Evolutionary conservation across 2,888 invertebrate species (phyloP), one percentile per base, ranked within the genome.

Genomic region (Spodoptera picta): DNA sequence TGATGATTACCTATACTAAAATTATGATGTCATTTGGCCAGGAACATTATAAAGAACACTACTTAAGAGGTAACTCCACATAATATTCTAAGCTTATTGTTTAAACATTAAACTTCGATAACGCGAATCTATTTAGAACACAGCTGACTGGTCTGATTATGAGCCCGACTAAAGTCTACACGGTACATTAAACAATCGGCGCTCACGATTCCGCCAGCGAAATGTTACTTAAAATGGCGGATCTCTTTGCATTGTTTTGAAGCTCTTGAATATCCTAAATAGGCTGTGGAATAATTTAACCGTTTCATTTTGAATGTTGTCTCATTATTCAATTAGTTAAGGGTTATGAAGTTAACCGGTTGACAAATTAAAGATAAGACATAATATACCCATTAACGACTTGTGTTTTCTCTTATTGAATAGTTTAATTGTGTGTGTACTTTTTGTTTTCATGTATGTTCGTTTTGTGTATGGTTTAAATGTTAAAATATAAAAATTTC

Each of bases 161-260:
- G 89, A 88, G 86, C 84, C 83, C 84, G 84, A 85, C 85, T 87
- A 85, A 86, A 84, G 83, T 84, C 77, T 73, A 75, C 69, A 84
- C 92, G 84, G 84, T 92, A 93, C 92, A 92, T 93, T 93, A 82
- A 92, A 85, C 91, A 90, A 90, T 89, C 80, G 81, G 78, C 69
- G 73, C 50, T 66, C 61, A 10, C 68, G 73, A 73, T 77, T 76
- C 75, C 71, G 71, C 65, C 60, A 67, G 61, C 65, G 76, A 74
- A 83, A 81, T 80, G 79, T 74, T 66, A 68, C 73, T 80, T 74
- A 72, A 78, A 80, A 79, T 72, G 69, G 75, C 42, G 57, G 63
- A 73, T 71, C 51, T 77, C 75, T 75, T 75, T 57, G 75, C 77
- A 80, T 73, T 79, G 75, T 80, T 76, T 77, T 60, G 44, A 73